These are phyloP conservation scores for Entosphenus tridentatus DNA, from an alignment of 2,113 vertebrate species.

Conservation along the genomic window DNA sequence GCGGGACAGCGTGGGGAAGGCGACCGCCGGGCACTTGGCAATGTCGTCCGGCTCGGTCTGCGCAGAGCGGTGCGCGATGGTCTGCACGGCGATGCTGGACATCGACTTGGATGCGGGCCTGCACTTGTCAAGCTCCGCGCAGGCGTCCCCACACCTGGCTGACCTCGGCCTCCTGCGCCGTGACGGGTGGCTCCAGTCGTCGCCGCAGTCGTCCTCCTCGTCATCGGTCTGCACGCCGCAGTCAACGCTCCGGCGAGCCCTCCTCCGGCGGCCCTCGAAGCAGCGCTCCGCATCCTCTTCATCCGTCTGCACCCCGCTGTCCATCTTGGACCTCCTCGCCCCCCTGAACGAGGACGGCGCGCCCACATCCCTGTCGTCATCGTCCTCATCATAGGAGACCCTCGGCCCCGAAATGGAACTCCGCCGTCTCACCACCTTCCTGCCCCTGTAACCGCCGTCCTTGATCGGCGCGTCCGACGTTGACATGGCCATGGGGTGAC, in stretches of 20 bases:
- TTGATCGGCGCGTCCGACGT: background rate
- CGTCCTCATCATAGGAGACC: background rate
- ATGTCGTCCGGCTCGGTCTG: conserved; percentile 57
- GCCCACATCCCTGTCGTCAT: background rate
- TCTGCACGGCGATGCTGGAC: conserved; percentile 77
- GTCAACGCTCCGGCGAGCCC: conserved; percentile 51
- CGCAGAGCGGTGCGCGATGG: conserved; percentile 73
- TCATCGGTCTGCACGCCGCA: conserved; percentile 91
- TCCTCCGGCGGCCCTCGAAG: conserved; percentile 51
- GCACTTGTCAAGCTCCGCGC: background rate
- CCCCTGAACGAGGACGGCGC: background rate
- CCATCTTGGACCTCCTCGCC: conserved; percentile 14
- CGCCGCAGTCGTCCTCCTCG: conserved; percentile 47
- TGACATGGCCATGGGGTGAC: background rate
- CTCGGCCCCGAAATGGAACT: background rate
- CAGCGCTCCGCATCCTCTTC: conserved; percentile 71
- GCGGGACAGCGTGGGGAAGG: background rate
- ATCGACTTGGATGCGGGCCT: conserved; percentile 5
- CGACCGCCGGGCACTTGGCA: too few species aligned
- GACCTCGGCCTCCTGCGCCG: conserved; percentile 43
- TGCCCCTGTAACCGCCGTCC: background rate
- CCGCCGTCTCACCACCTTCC: background rate
- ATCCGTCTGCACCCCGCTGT: conserved; percentile 86
- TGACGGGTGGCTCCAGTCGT: conserved; percentile 76
- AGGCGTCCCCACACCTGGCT: background rate